phyloP scores from a whole-genome alignment of 2,797 vertebrate genomes.

The Anguilla marmorata region DNA sequence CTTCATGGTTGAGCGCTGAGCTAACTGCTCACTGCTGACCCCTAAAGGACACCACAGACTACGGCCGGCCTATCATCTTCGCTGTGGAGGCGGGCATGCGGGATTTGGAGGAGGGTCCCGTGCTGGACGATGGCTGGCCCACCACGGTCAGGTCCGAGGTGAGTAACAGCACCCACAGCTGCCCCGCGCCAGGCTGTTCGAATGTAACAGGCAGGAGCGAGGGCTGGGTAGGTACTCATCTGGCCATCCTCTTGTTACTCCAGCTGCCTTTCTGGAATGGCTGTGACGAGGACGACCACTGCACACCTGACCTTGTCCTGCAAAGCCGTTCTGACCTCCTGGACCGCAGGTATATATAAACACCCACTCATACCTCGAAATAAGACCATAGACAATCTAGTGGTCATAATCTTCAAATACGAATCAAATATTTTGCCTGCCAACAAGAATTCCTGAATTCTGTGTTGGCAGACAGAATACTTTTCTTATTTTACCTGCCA shows the following conservation, averaged over 20 bases:
- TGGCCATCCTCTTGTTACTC: not conserved
- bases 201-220: not conserved
- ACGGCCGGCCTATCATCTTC: slow-evolving; percentile 89
- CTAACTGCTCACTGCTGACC: slow-evolving; percentile 12
- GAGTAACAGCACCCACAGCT: slow-evolving; percentile 38
- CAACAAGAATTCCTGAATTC: not conserved
- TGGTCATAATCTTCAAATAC: not conserved
- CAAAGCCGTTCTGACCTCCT: slow-evolving; percentile 85
- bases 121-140: slow-evolving; percentile 88
- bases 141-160: slow-evolving; percentile 84
- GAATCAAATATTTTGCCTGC: not conserved
- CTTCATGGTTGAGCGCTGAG: slow-evolving; percentile 21
- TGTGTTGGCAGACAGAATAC: not conserved
- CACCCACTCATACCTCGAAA: not conserved
- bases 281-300: slow-evolving; percentile 93
- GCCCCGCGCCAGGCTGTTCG: not conserved
- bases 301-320: slow-evolving; percentile 87
- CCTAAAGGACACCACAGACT: slow-evolving; percentile 91
- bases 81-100: slow-evolving; percentile 80
- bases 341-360: slow-evolving; percentile 72
- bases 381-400: not conserved
- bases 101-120: slow-evolving; percentile 70
- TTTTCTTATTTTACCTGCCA: not conserved
- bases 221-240: not conserved
- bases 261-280: slow-evolving; percentile 98